Conservation (phyloP, 2,113 vertebrate species). For the Theristicus caerulescens region DNA sequence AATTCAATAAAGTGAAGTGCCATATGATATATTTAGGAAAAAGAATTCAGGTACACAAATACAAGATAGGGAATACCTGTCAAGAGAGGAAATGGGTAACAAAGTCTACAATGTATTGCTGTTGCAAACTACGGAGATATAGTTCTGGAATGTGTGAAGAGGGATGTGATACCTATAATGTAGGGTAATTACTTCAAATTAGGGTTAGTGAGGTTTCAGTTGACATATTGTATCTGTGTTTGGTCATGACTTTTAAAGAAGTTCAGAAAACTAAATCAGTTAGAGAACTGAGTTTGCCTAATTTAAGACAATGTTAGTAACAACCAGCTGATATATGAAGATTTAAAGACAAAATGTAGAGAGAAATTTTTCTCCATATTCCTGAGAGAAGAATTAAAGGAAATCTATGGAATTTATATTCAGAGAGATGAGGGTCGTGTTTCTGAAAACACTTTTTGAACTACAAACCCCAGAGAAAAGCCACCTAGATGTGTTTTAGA, state of each 20-base stretch:
- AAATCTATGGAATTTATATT: background rate
- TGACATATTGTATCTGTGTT: background rate
- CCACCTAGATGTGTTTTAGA: background rate
- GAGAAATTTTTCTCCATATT: background rate
- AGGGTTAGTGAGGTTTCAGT: background rate
- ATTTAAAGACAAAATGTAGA: background rate
- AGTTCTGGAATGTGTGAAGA: background rate
- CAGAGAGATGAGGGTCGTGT: background rate
- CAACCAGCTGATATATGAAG: background rate
- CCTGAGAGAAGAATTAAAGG: background rate
- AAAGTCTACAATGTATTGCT: background rate
- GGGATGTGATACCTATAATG: background rate
- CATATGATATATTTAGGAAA: background rate
- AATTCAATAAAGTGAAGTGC: background rate
- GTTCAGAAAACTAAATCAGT: background rate
- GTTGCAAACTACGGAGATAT: background rate
- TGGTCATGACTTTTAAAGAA: background rate
- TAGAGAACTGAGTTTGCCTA: background rate
- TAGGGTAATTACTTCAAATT: background rate
- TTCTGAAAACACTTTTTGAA: background rate
- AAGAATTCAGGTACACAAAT: background rate
- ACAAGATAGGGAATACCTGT: background rate
- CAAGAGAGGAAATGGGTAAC: background rate
- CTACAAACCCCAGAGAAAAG: background rate
- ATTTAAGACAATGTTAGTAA: background rate